These are phyloP conservation scores for Dasyprocta punctata DNA, from an alignment of 2,113 vertebrate genomes.

Conservation along the genomic window DNA sequence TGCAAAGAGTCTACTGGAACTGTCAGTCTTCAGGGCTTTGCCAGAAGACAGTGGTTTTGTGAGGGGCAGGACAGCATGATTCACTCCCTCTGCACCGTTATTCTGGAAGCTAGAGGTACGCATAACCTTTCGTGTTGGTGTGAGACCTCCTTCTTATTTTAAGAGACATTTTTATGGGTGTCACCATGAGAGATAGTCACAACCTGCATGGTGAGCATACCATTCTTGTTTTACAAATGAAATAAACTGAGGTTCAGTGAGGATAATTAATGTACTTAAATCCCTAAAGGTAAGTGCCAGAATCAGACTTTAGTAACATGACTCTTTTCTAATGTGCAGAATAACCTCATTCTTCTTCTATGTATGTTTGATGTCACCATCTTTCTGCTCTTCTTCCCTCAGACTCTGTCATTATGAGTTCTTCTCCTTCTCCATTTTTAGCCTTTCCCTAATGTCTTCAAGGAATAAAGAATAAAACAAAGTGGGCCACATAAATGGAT, in stretches of 20 bases:
- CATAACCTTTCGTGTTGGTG: not conserved
- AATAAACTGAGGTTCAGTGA: not conserved
- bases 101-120: not conserved
- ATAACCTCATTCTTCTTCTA: not conserved
- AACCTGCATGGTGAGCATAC: not conserved
- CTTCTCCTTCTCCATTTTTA: not conserved
- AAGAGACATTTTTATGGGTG: not conserved
- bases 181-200: not conserved
- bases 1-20: constrained; percentile 60
- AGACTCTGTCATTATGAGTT: not conserved
- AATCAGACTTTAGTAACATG: not conserved
- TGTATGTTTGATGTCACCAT: too few species aligned
- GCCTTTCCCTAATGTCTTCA: not conserved
- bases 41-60: constrained; percentile 34
- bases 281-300: not conserved
- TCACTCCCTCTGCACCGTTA: not conserved
- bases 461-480: not conserved
- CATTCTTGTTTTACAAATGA: not conserved
- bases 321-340: not conserved
- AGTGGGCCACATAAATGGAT: not conserved
- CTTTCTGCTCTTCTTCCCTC: not conserved
- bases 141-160: not conserved
- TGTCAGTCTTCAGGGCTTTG: constrained; percentile 50
- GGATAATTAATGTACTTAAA: not conserved
- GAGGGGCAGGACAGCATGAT: not conserved